phyloP scores from a whole-genome alignment of 2,113 vertebrate genomes.

The Pterophyllum scalare region DNA sequence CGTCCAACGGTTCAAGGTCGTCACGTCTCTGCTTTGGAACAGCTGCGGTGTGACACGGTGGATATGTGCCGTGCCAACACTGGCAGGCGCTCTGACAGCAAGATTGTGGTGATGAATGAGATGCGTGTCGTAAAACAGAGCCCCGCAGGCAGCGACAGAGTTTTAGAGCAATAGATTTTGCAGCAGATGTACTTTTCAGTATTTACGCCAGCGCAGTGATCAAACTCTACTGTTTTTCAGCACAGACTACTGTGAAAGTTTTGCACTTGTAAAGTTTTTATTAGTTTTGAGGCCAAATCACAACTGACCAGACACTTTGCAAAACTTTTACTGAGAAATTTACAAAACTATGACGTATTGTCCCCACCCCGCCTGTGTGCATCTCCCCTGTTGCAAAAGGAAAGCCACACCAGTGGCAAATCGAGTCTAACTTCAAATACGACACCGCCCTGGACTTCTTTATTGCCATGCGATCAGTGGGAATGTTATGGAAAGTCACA shows the following conservation, averaged over 20 bases:
- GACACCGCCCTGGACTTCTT: not conserved
- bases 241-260: too few species aligned
- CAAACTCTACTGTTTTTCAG: not conserved
- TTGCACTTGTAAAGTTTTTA: too few species aligned
- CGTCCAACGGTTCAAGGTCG: not conserved
- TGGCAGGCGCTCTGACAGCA: not conserved
- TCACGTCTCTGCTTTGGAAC: not conserved
- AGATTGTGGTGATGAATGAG: not conserved
- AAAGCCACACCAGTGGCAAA: not conserved
- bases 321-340: too few species aligned
- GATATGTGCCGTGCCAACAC: not conserved
- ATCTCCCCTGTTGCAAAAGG: not conserved
- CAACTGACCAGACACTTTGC: too few species aligned
- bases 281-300: too few species aligned
- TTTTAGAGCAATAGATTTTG: not conserved
- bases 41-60: not conserved
- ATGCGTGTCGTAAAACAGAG: not conserved
- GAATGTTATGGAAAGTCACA: not conserved
- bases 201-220: not conserved
- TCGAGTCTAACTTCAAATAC: too few species aligned
- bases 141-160: not conserved
- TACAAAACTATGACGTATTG: too few species aligned
- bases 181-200: not conserved
- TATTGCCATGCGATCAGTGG: not conserved
- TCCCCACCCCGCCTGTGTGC: rapidly evolving